Conservation (phyloP, 1,140 invertebrate species). For the Meteorus sp. region DNA sequence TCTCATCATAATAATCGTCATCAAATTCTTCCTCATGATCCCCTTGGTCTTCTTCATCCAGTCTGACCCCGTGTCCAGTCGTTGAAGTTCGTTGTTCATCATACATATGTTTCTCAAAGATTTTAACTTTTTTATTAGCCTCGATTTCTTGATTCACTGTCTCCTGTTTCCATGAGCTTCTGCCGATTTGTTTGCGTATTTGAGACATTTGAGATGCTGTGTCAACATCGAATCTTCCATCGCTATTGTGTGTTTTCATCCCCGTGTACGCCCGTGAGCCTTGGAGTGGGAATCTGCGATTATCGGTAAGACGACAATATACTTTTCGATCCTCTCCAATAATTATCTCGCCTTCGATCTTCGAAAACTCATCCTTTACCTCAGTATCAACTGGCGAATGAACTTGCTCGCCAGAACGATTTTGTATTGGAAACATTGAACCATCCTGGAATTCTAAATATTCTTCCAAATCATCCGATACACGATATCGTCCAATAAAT, state of each 20-base stretch:
- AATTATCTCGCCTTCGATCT: conserved; percentile 41
- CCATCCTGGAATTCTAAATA: conserved; percentile 48
- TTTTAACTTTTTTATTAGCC: conserved; percentile 31
- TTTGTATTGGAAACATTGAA: conserved; percentile 41
- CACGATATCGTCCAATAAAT: conserved; percentile 40
- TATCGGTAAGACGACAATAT: conserved; percentile 44
- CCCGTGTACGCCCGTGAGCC: conserved; percentile 31
- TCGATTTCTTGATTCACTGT: too few relatives aligned
- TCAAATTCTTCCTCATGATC: neutral
- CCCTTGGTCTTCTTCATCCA: neutral
- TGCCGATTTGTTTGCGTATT: too few relatives aligned
- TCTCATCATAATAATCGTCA: neutral
- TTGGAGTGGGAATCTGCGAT: conserved; percentile 42
- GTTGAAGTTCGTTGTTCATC: conserved; percentile 36
- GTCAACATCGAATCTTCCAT: neutral
- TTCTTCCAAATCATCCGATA: conserved; percentile 36
- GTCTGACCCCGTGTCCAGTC: conserved; percentile 24
- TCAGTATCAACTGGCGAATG: conserved; percentile 20
- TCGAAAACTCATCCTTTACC: conserved; percentile 28
- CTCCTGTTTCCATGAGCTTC: too few relatives aligned
- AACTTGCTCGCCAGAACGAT: conserved; percentile 35
- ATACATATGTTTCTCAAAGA: conserved; percentile 35
- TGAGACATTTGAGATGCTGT: neutral
- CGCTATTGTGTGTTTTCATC: neutral
- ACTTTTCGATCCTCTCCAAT: conserved; percentile 34